Percentiles rank a stretch among this genome's conserved stretches.
phyloP scores from a whole-genome alignment of 2,888 invertebrate species.

The Drosophila ochracea region DNA sequence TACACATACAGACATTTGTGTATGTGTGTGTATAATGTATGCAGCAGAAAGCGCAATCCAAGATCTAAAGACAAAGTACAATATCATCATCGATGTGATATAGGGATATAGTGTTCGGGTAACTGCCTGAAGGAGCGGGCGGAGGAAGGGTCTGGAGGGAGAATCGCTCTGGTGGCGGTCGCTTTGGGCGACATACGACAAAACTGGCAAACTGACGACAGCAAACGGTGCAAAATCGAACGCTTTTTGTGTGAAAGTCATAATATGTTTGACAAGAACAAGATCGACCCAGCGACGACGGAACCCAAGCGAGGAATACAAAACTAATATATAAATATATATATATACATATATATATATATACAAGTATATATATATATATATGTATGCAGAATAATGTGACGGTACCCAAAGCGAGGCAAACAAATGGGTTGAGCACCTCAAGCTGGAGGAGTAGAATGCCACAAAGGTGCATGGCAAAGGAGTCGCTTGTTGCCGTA shows the following conservation, averaged over 20 bases:
- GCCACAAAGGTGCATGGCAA: conserved; percentile 1
- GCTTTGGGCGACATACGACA: conserved; percentile 74
- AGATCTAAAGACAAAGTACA: conserved; percentile 26
- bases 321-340: background rate
- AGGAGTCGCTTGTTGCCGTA: conserved; percentile 10
- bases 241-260: conserved; percentile 85
- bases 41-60: conserved; percentile 18
- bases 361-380: conserved; percentile 1
- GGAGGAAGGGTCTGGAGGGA: background rate
- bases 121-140: background rate
- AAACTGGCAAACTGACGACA: conserved; percentile 66
- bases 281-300: background rate
- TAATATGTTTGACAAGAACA: conserved; percentile 83
- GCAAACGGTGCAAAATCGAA: conserved; percentile 85
- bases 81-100: conserved; percentile 25
- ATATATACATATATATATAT: background rate
- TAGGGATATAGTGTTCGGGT: conserved; percentile 5
- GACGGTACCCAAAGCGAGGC: conserved; percentile 30
- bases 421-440: conserved; percentile 29
- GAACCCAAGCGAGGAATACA: background rate
- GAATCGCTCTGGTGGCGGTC: conserved; percentile 66
- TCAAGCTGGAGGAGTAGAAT: conserved; percentile 1
- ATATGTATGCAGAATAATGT: conserved; percentile 82
- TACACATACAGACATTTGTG: conserved; percentile 15
- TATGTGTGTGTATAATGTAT: conserved; percentile 29